Conservation (phyloP, 1,140 invertebrate genomes). For the Eumeta japonica region DNA sequence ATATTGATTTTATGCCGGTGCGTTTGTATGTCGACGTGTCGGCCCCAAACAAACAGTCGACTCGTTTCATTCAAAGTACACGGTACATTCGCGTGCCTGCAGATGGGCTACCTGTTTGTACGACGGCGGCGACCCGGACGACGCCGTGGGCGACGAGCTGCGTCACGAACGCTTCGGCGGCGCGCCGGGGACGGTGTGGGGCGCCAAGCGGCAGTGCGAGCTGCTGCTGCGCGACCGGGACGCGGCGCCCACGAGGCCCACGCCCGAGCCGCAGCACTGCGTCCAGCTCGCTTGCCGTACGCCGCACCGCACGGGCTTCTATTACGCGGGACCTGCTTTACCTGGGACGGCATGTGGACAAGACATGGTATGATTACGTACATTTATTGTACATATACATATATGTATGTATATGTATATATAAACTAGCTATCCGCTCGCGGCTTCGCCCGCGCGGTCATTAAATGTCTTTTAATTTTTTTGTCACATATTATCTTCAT, state of each 20-base stretch:
- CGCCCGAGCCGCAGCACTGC: constrained; percentile 56
- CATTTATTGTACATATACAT: too few species aligned
- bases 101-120: constrained; percentile 65
- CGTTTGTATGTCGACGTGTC: too few species aligned
- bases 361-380: constrained; percentile 51
- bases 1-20: too few species aligned
- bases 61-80: too few species aligned
- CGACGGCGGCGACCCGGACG: constrained; percentile 55
- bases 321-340: constrained; percentile 74
- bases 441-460: too few species aligned
- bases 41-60: too few species aligned
- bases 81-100: constrained; percentile 9
- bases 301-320: constrained; percentile 71
- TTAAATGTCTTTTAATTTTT: not conserved
- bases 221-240: constrained; percentile 62
- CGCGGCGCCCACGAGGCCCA: constrained; percentile 36
- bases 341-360: constrained; percentile 73
- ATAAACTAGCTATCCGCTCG: too few species aligned
- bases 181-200: constrained; percentile 67
- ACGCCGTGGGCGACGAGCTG: constrained; percentile 40
- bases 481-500: not conserved
- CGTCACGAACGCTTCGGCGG: constrained; percentile 61
- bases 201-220: constrained; percentile 70
- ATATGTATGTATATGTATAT: too few species aligned
- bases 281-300: constrained; percentile 69